phyloP scores from a whole-genome alignment of 2,888 invertebrate species.

The Phytoseiulus persimilis region DNA sequence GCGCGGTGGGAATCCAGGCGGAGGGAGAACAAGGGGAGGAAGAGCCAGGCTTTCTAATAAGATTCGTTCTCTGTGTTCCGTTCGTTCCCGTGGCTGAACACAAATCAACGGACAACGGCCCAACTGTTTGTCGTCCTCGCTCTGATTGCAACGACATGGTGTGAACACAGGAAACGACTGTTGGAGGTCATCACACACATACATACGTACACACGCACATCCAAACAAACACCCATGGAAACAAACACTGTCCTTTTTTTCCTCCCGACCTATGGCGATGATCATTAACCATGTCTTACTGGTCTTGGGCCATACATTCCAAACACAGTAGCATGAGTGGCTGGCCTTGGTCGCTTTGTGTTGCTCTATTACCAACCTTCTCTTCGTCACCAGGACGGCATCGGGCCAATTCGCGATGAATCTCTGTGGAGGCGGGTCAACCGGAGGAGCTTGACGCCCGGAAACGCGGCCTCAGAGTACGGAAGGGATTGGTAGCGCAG shows the following conservation, averaged over 20 bases:
- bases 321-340: not conserved
- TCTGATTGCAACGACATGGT: conserved; percentile 5
- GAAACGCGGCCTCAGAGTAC: no score
- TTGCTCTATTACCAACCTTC: no score
- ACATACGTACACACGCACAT: not conserved
- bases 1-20: not conserved
- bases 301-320: not conserved
- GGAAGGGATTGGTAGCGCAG: no score
- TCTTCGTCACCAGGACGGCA: no score
- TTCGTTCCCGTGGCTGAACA: not conserved
- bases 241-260: not conserved
- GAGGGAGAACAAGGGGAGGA: not conserved
- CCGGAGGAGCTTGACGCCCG: no score
- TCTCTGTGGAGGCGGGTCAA: no score
- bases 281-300: not conserved
- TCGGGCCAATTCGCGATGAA: no score
- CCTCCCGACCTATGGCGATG: not conserved
- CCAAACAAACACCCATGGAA: not conserved
- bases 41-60: not conserved
- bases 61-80: not conserved
- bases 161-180: not conserved
- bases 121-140: conserved; percentile 5
- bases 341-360: no score
- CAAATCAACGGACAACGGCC: conserved; percentile 5
- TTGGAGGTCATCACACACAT: not conserved